Evolutionary conservation across 2,797 vertebrate species (phyloP).

Genomic region (Sebastes cheni): DNA sequence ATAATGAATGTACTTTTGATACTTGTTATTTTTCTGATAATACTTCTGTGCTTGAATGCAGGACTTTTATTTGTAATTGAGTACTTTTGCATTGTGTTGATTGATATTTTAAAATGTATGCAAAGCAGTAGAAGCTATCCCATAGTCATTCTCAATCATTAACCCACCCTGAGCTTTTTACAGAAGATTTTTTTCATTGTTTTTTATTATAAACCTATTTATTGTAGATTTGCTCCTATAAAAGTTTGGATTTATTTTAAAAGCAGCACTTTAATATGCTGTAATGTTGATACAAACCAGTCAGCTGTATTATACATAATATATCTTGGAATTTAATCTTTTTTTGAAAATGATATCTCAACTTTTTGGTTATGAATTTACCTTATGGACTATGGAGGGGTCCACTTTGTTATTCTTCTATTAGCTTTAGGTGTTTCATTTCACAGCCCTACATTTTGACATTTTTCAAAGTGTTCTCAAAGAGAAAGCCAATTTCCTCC

Average conservation of each 20-base stretch:
- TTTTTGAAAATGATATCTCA: background rate
- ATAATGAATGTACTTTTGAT: too few species aligned
- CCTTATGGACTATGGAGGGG: background rate
- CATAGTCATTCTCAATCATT: background rate
- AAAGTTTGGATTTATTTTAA: background rate
- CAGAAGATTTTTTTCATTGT: too few species aligned
- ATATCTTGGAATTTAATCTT: background rate
- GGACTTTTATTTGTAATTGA: background rate
- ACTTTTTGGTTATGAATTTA: conserved; percentile 5
- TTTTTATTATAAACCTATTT: background rate
- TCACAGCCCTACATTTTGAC: conserved; percentile 18
- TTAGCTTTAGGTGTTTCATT: conserved; percentile 23
- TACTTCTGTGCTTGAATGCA: background rate
- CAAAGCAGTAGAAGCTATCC: background rate
- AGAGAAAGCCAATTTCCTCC: background rate
- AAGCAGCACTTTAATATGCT: background rate
- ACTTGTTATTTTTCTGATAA: background rate
- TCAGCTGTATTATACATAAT: background rate
- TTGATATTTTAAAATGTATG: background rate
- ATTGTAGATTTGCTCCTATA: background rate
- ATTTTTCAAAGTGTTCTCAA: background rate
- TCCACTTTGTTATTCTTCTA: background rate
- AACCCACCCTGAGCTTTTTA: too few species aligned
- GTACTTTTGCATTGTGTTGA: background rate
- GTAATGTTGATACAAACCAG: background rate